Evolutionary conservation across 2,113 vertebrate genomes (phyloP), one percentile per base, ranked within the genome.

Genomic region (Agelaius phoeniceus): DNA sequence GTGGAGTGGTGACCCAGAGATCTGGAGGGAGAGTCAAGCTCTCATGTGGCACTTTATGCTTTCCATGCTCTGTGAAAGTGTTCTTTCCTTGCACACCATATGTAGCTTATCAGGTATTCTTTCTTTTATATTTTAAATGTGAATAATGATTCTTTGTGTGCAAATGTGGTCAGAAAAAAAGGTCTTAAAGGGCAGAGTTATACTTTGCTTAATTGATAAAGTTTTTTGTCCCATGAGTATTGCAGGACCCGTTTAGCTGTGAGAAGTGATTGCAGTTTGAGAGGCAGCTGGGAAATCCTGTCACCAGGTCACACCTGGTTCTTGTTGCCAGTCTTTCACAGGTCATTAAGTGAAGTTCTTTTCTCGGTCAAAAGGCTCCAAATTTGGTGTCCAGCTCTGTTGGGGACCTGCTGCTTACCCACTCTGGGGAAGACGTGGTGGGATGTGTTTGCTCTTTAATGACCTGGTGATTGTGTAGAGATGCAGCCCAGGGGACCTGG

Each of bases 341-440:
- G 31, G 28, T 62, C 37, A 35, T 21, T 24, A 20, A 71, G 31
- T 37, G 86, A 90, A 79, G 48, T 20, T 41, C 15, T 39, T 30
- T 68, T 72, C 46, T 85, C 39, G 6, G 31, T 62, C 52, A 0
- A 0, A 17, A 41, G 71, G 51, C 51, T 89, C n/a, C 11, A 0
- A 30, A 27, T 68, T 55, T 62, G 21, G 33, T 23, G 23, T 82
- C 37, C 69, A 28, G 13, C 48, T 43, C 79, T 67, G 30, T 9
- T 73, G 57, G 39, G 57, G 39, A 74, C 52, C 28, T 59, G 31
- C 55, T 58, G 22, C 33, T 51, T n/a, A 37, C 35, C 30, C 23
- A 0, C 55, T 33, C 57, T 33, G 58, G 72, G 39, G 58, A 44
- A 31, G 44, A 62, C 0, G 0, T 15, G 52, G 3, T 67, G 77